Evolutionary conservation across 2,797 vertebrate species (phyloP).

Genomic region (Parotocinclus haroldoi): DNA sequence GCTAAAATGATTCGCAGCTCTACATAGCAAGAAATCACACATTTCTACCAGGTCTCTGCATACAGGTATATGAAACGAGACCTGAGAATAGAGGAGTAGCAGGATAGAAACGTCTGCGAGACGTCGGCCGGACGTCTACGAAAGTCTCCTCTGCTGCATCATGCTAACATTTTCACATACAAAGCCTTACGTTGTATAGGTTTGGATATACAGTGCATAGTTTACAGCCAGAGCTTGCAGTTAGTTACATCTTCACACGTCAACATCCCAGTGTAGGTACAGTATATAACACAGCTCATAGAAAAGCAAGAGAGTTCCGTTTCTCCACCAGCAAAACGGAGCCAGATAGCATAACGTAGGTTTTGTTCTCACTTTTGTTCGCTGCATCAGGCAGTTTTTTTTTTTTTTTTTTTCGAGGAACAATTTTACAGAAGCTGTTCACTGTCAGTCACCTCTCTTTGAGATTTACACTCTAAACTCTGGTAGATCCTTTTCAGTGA

Average conservation of each 20-base stretch:
- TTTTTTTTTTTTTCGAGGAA: too few relatives aligned
- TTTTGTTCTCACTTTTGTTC: slow-evolving; percentile 21
- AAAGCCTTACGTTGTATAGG: slow-evolving; percentile 59
- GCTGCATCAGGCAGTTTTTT: neutral
- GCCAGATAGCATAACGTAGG: neutral
- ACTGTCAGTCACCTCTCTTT: neutral
- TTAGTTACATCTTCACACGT: slow-evolving; percentile 56
- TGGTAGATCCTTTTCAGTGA: slow-evolving; percentile 52
- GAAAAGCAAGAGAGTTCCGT: slow-evolving; percentile 40
- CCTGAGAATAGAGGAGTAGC: slow-evolving; percentile 15
- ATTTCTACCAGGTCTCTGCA: slow-evolving; percentile 28
- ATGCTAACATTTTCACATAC: slow-evolving; percentile 59
- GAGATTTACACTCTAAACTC: neutral
- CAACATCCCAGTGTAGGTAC: slow-evolving; percentile 60
- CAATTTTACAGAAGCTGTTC: slow-evolving; percentile 8
- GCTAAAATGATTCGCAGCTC: slow-evolving; percentile 29
- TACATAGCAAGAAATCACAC: slow-evolving; percentile 27
- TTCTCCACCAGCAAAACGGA: slow-evolving; percentile 20
- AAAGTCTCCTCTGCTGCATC: slow-evolving; percentile 56
- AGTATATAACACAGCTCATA: slow-evolving; percentile 56
- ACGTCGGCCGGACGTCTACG: slow-evolving; percentile 11
- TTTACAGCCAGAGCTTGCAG: slow-evolving; percentile 73
- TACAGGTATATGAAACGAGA: slow-evolving; percentile 35
- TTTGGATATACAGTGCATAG: slow-evolving; percentile 81
- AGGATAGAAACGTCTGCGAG: neutral